Percentiles rank a stretch among this genome's conserved stretches.
phyloP scores from a whole-genome alignment of 2,113 vertebrate genomes.

The Toxotes chatareus region DNA sequence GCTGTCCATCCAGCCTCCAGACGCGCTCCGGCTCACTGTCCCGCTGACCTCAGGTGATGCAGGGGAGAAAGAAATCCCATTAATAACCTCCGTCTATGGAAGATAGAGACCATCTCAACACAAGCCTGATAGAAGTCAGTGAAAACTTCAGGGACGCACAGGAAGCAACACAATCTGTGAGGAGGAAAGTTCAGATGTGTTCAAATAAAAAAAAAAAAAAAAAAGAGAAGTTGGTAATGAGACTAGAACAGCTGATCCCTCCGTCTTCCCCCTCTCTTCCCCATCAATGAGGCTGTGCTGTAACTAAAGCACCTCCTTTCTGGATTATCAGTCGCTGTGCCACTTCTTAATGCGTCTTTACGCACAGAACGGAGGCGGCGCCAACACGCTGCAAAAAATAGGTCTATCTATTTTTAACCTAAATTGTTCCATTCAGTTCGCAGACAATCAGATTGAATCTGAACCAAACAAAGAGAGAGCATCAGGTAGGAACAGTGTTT shows the following conservation, averaged over 20 bases:
- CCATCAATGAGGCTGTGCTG: slow-evolving; percentile 29
- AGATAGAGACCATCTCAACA: slow-evolving; percentile 46
- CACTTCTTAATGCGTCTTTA: slow-evolving; percentile 76
- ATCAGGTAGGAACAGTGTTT: background rate
- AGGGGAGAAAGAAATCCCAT: slow-evolving; percentile 36
- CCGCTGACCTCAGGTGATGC: slow-evolving; percentile 44
- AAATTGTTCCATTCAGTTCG: slow-evolving; percentile 7
- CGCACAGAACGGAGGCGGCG: slow-evolving; percentile 66
- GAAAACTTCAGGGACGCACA: slow-evolving; percentile 2
- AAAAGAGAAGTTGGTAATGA: background rate
- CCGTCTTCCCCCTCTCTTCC: background rate
- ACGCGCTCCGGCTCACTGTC: slow-evolving; percentile 46
- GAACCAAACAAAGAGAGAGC: slow-evolving; percentile 8
- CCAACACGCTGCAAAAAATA: slow-evolving; percentile 43
- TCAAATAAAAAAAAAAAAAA: background rate
- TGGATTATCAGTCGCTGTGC: slow-evolving; percentile 64
- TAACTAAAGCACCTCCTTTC: slow-evolving; percentile 20
- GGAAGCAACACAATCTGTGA: background rate
- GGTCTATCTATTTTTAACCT: slow-evolving; percentile 54
- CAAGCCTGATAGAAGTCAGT: background rate
- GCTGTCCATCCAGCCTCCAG: slow-evolving; percentile 79
- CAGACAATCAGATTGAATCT: background rate
- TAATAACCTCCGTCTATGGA: slow-evolving; percentile 13
- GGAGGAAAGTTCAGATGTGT: background rate
- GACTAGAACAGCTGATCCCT: background rate